Evolutionary conservation across 2,888 invertebrate genomes (phyloP).

Genomic region (Eurytoma californica): DNA sequence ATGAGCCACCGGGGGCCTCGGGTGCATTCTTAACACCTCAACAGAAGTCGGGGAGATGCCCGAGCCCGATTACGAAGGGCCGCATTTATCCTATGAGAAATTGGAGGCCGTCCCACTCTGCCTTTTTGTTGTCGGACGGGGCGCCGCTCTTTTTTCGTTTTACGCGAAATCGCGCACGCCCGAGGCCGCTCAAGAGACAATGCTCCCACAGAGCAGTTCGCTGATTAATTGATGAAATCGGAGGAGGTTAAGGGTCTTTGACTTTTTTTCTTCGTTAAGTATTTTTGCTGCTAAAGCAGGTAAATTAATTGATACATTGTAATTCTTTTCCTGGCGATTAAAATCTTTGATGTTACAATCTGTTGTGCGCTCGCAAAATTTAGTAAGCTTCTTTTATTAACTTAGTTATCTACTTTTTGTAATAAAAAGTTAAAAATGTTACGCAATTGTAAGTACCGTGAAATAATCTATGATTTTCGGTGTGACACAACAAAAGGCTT

Average conservation of each 20-base stretch:
- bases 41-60: slow-evolving; percentile 70
- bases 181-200: neutral
- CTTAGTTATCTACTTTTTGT: no score
- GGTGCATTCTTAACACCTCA: slow-evolving; percentile 70
- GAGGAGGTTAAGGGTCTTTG: neutral
- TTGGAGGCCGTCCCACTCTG: slow-evolving; percentile 65
- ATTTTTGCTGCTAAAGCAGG: neutral
- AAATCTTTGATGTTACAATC: no score
- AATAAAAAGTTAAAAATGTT: no score
- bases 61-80: slow-evolving; percentile 63
- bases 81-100: slow-evolving; percentile 70
- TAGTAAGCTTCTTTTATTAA: no score
- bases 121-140: slow-evolving; percentile 13
- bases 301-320: no score
- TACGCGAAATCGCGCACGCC: slow-evolving; percentile 8
- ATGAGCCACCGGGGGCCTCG: slow-evolving; percentile 60
- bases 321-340: no score
- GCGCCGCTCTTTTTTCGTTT: neutral
- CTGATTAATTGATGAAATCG: neutral
- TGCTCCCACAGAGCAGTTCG: neutral
- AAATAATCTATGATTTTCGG: no score
- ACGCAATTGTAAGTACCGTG: no score
- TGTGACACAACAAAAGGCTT: no score
- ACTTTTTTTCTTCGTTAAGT: neutral
- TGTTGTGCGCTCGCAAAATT: no score